These are phyloP conservation scores for Ahaetulla prasina DNA, from an alignment of 2,113 vertebrate genomes.

Conservation along the genomic window DNA sequence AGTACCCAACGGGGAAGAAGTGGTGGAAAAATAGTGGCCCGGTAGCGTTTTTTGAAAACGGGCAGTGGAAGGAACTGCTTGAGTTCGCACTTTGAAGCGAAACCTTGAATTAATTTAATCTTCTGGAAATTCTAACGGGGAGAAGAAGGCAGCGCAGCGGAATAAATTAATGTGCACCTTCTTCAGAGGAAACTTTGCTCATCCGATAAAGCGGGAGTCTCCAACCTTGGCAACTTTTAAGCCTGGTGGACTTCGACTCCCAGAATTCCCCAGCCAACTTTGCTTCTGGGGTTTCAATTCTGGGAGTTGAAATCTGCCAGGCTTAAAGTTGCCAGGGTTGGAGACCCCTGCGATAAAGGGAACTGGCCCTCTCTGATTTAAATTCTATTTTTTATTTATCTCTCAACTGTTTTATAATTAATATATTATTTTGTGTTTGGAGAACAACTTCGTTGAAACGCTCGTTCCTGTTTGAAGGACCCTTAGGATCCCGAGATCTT, in stretches of 20 bases:
- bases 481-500: background rate
- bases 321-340: too few species aligned
- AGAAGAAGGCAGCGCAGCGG: constrained; percentile 5
- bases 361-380: background rate
- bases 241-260: too few species aligned
- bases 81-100: constrained; percentile 29
- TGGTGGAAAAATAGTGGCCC: constrained; percentile 67
- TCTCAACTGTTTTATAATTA: constrained; percentile 26
- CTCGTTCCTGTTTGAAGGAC: constrained; percentile 72
- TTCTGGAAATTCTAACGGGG: constrained; percentile 30
- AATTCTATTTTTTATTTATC: constrained; percentile 25
- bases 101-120: constrained; percentile 39
- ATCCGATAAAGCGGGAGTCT: too few species aligned
- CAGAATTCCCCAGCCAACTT: too few species aligned
- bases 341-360: too few species aligned
- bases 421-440: constrained; percentile 40
- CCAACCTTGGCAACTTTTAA: too few species aligned
- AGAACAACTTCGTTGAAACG: constrained; percentile 34
- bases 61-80: constrained; percentile 20
- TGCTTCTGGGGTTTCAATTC: too few species aligned
- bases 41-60: background rate
- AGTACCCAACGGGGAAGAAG: constrained; percentile 64
- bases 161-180: constrained; percentile 17
- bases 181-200: constrained; percentile 23
- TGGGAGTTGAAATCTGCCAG: too few species aligned